Evolutionary conservation across 2,888 invertebrate species (phyloP).

Genomic region (Clistopyga incitator): DNA sequence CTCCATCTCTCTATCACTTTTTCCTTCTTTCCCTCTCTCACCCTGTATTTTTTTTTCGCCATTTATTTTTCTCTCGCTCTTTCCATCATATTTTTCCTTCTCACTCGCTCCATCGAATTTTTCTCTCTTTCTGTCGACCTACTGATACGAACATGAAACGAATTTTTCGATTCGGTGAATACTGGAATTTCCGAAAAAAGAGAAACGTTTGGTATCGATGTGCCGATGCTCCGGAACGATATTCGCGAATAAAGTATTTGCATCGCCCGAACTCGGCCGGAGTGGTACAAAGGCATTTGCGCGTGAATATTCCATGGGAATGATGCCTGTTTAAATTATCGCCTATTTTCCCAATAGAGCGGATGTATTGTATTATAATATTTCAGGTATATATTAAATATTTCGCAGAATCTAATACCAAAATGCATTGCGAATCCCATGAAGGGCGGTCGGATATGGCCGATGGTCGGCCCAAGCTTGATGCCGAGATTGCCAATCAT

Average conservation of each 20-base stretch:
- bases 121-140: slow-evolving; percentile 1
- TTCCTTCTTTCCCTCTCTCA: background rate
- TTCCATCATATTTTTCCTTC: too few relatives aligned
- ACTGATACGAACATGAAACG: slow-evolving; percentile 26
- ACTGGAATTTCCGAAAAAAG: slow-evolving; percentile 19
- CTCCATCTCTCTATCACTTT: slow-evolving; percentile 12
- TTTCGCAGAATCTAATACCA: background rate
- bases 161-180: slow-evolving; percentile 46
- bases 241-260: slow-evolving; percentile 43
- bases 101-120: too few relatives aligned
- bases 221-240: slow-evolving; percentile 6
- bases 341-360: background rate
- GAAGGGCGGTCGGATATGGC: too few relatives aligned
- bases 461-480: too few relatives aligned
- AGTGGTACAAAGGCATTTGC: slow-evolving; percentile 20
- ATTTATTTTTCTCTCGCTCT: too few relatives aligned
- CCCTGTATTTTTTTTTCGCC: too few relatives aligned
- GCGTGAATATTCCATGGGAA: slow-evolving; percentile 45
- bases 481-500: too few relatives aligned
- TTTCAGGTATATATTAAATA: background rate
- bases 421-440: background rate
- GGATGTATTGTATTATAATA: background rate
- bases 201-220: slow-evolving; percentile 12
- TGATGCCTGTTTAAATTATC: slow-evolving; percentile 31
- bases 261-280: slow-evolving; percentile 26